Evolutionary conservation across 2,113 vertebrate genomes (phyloP).

Genomic region (Apus apus): DNA sequence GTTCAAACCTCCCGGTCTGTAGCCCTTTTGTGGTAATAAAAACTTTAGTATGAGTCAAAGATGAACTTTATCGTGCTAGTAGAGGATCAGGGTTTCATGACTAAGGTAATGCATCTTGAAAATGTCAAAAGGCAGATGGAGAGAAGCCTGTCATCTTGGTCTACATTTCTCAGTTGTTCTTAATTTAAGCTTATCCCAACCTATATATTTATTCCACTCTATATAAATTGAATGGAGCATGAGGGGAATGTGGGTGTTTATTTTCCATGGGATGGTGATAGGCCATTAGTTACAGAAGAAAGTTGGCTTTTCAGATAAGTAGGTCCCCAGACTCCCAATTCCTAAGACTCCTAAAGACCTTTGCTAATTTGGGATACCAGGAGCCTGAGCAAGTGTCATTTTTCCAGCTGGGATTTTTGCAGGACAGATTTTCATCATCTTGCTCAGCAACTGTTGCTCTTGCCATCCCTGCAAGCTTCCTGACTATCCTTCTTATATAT

Average conservation of each 20-base stretch:
- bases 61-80: not conserved
- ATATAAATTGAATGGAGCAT: not conserved
- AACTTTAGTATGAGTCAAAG: not conserved
- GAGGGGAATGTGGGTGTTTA: not conserved
- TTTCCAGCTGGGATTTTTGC: not conserved
- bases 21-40: not conserved
- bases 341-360: not conserved
- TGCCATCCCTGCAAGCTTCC: not conserved
- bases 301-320: not conserved
- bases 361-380: not conserved
- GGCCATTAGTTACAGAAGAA: not conserved
- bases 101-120: not conserved
- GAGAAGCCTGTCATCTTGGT: not conserved
- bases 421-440: not conserved
- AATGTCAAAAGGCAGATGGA: slow-evolving; percentile 14
- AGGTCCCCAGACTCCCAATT: not conserved
- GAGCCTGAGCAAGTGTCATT: not conserved
- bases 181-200: not conserved
- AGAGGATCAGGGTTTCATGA: not conserved
- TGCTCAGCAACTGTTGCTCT: not conserved
- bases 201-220: not conserved
- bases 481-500: not conserved
- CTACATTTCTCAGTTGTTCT: not conserved
- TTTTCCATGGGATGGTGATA: not conserved
- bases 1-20: not conserved